A percentile compares a stretch with the other conserved stretches of the same genome.
Evolutionary conservation across 2,797 vertebrate genomes (phyloP).

Genomic region (Pseudomugil tenellus): DNA sequence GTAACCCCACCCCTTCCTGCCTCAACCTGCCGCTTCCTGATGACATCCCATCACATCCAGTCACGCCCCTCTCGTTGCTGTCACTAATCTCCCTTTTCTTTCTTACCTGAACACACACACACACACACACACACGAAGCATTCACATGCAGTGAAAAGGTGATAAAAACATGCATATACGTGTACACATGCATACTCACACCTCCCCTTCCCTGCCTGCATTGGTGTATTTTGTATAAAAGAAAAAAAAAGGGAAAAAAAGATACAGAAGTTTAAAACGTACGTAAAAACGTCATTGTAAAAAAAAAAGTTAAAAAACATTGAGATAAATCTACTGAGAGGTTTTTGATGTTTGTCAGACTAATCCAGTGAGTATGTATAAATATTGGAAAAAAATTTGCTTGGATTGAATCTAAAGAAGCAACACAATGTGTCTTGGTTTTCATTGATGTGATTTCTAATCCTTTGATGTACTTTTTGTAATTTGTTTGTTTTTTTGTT

Average conservation of each 20-base stretch:
- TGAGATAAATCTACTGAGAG: slow-evolving; percentile 77
- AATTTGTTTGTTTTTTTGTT: slow-evolving; percentile 32
- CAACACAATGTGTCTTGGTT: slow-evolving; percentile 86
- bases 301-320: slow-evolving; percentile 54
- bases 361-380: slow-evolving; percentile 89
- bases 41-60: slow-evolving; percentile 45
- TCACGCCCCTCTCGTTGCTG: slow-evolving; percentile 71
- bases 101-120: slow-evolving; percentile 52
- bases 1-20: slow-evolving; percentile 34
- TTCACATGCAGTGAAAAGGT: slow-evolving; percentile 54
- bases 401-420: slow-evolving; percentile 83
- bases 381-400: slow-evolving; percentile 82
- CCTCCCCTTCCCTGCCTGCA: slow-evolving; percentile 91
- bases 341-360: slow-evolving; percentile 87
- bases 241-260: slow-evolving; percentile 32
- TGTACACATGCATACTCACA: slow-evolving; percentile 38
- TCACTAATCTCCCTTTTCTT: slow-evolving; percentile 66
- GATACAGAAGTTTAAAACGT: slow-evolving; percentile 82
- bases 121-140: slow-evolving; percentile 24
- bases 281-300: slow-evolving; percentile 77
- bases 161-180: slow-evolving; percentile 46
- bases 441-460: slow-evolving; percentile 94
- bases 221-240: slow-evolving; percentile 93
- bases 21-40: slow-evolving; percentile 46
- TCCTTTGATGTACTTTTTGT: slow-evolving; percentile 87